Evolutionary conservation across 2,113 vertebrate genomes (phyloP).

Genomic region (Mormoops blainvillei): DNA sequence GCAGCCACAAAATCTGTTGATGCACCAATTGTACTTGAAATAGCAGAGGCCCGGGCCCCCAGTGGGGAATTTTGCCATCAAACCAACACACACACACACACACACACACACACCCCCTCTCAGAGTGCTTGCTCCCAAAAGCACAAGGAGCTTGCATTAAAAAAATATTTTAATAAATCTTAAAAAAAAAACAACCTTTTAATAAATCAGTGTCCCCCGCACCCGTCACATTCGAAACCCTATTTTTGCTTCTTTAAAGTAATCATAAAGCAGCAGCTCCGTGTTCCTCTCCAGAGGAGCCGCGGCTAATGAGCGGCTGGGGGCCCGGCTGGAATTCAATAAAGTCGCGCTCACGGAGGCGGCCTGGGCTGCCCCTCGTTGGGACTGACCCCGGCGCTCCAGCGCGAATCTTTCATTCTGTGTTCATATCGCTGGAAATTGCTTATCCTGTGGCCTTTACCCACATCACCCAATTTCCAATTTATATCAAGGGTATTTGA

Average conservation of each 20-base stretch:
- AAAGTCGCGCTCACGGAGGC: not conserved
- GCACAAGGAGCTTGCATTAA: conserved; percentile 37
- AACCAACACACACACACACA: not conserved
- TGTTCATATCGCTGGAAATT: not conserved
- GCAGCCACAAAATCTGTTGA: not conserved
- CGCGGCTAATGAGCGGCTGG: conserved; percentile 56
- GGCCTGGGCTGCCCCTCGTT: not conserved
- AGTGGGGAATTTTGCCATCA: not conserved
- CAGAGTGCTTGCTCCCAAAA: not conserved
- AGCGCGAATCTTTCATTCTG: not conserved
- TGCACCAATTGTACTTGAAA: not conserved
- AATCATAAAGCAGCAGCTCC: not conserved
- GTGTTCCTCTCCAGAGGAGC: not conserved
- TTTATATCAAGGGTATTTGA: not conserved
- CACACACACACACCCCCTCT: not conserved
- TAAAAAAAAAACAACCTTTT: too few species aligned
- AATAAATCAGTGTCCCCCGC: not conserved
- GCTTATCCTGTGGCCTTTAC: not conserved
- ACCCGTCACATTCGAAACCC: not conserved
- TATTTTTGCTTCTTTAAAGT: conserved; percentile 38
- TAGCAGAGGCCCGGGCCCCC: not conserved
- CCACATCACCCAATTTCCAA: not conserved
- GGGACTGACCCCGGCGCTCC: not conserved
- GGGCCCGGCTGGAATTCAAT: conserved; percentile 28
- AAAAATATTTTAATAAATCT: too few species aligned